These are phyloP conservation scores for Pachypanchax playfairii DNA, from an alignment of 2,113 vertebrate genomes.

Conservation along the genomic window DNA sequence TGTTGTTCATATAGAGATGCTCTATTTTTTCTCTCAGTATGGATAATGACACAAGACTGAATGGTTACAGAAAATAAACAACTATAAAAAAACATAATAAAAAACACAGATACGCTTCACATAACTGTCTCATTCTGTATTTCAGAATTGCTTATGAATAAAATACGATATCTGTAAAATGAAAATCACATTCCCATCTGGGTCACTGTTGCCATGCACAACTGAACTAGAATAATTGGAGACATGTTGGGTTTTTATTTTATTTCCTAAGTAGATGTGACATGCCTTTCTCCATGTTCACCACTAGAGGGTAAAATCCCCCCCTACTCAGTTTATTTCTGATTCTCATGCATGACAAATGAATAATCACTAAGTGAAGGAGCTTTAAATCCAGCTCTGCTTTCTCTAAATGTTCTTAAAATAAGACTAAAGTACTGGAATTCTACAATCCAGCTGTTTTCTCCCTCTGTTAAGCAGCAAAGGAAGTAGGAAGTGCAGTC, in stretches of 20 bases:
- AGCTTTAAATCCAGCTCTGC: conserved; percentile 31
- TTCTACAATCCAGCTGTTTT: background rate
- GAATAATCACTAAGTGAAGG: conserved; percentile 48
- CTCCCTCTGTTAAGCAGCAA: background rate
- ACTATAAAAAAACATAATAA: conserved; percentile 6
- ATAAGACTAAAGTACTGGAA: background rate
- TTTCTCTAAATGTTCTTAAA: conserved; percentile 15
- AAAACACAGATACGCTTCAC: conserved; percentile 6
- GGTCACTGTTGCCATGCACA: conserved; percentile 54
- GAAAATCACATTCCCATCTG: conserved; percentile 46
- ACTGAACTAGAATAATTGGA: conserved; percentile 55
- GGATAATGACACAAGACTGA: no score
- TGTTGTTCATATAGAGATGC: no score
- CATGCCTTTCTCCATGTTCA: conserved; percentile 46
- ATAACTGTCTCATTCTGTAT: background rate
- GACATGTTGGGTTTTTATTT: background rate
- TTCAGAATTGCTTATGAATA: conserved; percentile 30
- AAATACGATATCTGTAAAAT: conserved; percentile 44
- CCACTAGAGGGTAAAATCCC: conserved; percentile 73
- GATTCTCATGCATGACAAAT: conserved; percentile 62
- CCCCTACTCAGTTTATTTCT: conserved; percentile 37
- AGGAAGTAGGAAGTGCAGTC: conserved; percentile 31
- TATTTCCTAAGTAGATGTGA: conserved; percentile 35
- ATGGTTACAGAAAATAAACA: no score
- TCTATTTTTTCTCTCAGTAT: no score